Evolutionary conservation across 2,113 vertebrate species (phyloP).

Genomic region (Vulpes lagopus): DNA sequence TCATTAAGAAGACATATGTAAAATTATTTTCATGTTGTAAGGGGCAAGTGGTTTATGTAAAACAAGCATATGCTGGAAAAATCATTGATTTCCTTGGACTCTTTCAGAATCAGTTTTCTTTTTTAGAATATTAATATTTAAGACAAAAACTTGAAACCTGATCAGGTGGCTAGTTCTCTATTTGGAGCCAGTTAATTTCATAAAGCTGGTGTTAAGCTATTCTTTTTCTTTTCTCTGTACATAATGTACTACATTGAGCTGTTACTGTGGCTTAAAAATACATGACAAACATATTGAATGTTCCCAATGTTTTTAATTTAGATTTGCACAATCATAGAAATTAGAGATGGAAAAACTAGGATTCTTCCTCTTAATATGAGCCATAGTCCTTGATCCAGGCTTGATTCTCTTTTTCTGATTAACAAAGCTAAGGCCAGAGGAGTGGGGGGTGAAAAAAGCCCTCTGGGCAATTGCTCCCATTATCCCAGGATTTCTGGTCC

Average conservation of each 20-base stretch:
- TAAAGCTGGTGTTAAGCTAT: constrained; percentile 67
- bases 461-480: neutral
- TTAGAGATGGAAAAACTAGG: constrained; percentile 66
- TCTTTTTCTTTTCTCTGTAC: constrained; percentile 66
- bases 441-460: neutral
- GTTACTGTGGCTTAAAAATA: constrained; percentile 72
- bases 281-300: constrained; percentile 57
- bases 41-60: constrained; percentile 62
- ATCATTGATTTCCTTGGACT: constrained; percentile 54
- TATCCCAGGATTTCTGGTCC: neutral
- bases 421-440: neutral
- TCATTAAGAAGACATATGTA: constrained; percentile 72
- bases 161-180: constrained; percentile 66
- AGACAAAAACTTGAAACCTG: constrained; percentile 83
- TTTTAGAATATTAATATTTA: constrained; percentile 78
- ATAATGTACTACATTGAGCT: constrained; percentile 55
- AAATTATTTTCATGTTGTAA: constrained; percentile 73
- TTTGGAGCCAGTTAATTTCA: constrained; percentile 69
- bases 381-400: neutral
- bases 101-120: constrained; percentile 66
- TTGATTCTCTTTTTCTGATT: constrained; percentile 51
- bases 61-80: constrained; percentile 78
- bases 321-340: constrained; percentile 77
- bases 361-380: constrained; percentile 68
- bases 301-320: constrained; percentile 76